These are phyloP conservation scores for Lepidonotus clava DNA, from an alignment of 2,888 invertebrate genomes.

Conservation along the genomic window DNA sequence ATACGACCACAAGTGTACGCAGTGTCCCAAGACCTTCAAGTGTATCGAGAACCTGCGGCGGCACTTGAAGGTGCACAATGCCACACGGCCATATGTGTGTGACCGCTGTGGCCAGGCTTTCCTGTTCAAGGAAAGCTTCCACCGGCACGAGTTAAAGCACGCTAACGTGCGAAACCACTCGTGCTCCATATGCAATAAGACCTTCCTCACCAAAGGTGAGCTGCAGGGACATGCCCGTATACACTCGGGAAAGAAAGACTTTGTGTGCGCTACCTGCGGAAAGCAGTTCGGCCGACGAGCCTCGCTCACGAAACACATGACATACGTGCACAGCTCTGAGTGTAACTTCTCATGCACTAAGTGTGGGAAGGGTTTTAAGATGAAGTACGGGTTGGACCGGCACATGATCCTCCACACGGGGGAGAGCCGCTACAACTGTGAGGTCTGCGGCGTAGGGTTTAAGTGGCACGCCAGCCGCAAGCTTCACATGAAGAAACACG, in stretches of 20 bases:
- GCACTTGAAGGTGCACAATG: not conserved
- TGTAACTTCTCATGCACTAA: not conserved
- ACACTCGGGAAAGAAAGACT: not conserved
- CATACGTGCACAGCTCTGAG: not conserved
- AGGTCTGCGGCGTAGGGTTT: conserved; percentile 25
- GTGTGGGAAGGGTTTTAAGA: conserved; percentile 39
- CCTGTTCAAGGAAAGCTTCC: conserved; percentile 10
- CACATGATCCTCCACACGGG: conserved; percentile 32
- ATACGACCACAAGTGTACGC: not conserved
- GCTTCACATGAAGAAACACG: conserved; percentile 46
- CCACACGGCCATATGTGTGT: conserved; percentile 10
- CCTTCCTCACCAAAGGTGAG: conserved; percentile 13
- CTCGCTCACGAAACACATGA: not conserved
- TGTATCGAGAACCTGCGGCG: conserved; percentile 39
- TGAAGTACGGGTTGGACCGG: conserved; percentile 30
- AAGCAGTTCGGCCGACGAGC: not conserved
- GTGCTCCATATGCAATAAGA: not conserved
- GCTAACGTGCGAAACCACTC: not conserved
- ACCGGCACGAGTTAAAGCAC: conserved; percentile 17
- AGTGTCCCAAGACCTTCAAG: conserved; percentile 34
- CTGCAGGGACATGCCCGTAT: not conserved
- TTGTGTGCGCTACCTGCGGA: conserved; percentile 32
- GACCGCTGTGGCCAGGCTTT: conserved; percentile 30
- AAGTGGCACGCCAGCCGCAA: conserved; percentile 44
- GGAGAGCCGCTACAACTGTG: conserved; percentile 6